These are phyloP conservation scores for Garra rufa DNA, from an alignment of 2,113 vertebrate genomes.

Conservation along the genomic window DNA sequence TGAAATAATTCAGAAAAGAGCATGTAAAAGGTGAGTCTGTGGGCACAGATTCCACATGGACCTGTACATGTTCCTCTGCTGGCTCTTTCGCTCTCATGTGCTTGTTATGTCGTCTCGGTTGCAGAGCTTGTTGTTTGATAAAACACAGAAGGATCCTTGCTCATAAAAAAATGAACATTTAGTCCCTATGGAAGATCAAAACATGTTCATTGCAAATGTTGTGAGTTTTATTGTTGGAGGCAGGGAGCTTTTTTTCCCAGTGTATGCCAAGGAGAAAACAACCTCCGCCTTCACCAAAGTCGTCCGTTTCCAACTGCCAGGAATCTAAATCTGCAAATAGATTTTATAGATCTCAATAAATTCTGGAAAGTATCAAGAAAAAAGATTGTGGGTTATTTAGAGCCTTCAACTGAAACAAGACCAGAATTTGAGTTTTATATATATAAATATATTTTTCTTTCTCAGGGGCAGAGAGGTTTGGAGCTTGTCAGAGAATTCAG, in stretches of 20 bases:
- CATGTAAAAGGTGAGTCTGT: not conserved
- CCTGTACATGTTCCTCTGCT: not conserved
- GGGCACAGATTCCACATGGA: not conserved
- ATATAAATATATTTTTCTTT: not conserved
- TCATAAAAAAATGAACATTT: constrained; percentile 24
- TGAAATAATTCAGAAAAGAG: not conserved
- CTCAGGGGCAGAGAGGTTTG: not conserved
- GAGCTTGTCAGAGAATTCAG: constrained; percentile 32
- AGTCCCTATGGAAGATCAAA: constrained; percentile 1
- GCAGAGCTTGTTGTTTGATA: not conserved
- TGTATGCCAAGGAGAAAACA: constrained; percentile 1
- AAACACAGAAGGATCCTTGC: not conserved
- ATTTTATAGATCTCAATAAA: constrained; percentile 45
- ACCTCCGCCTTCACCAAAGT: not conserved
- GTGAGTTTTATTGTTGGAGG: not conserved
- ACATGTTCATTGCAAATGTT: constrained; percentile 3
- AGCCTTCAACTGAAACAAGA: constrained; percentile 11
- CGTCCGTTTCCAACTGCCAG: constrained; percentile 15
- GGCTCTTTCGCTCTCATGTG: not conserved
- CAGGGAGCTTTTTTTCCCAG: not conserved
- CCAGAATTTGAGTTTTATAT: constrained; percentile 23
- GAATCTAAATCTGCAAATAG: constrained; percentile 47
- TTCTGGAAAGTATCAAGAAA: constrained; percentile 30
- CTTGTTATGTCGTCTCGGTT: not conserved
- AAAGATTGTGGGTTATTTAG: constrained; percentile 17